Base-by-base conservation (phyloP, 1,140 invertebrate species). In the Adelges cooleyi region DNA sequence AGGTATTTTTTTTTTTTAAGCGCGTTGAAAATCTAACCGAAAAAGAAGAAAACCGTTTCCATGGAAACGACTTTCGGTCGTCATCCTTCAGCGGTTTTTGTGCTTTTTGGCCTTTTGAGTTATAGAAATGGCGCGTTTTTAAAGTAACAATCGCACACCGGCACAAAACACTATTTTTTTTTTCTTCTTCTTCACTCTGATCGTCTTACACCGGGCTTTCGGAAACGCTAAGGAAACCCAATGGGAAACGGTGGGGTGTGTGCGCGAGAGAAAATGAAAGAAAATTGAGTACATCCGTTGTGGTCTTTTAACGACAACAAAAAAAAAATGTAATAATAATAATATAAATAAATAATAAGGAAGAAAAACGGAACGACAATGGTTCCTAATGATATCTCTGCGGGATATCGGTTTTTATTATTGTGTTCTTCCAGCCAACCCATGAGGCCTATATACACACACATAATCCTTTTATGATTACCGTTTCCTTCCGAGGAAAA, bases 241-340 rank as follows among this genome's bases (percentile, higher is more conserved):
- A 6, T 33, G 5, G n/a, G 22, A 59, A n/a, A 48, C 23, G 6
- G 25, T 62, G 56, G 40, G 40, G 54, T 18, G 54, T 33, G 18
- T 17, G n/a, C 25, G 8, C n/a, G 2, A 22, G 42, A 48, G 11
- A 2, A 13, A 62, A 62, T 18, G 22, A 44, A 44, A 11, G n/a
- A 62, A 62, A 62, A 62, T 62, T 48, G 42, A 48, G 40, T 62
- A 62, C 56, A 46, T 62, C 40, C 56, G 42, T 62, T 62, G 56
- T 62, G 18, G 25, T n/a, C 44, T 62, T 62, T 62, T 62, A 27
- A 17, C 0, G 23, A 44, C 23, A 59, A 25, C 29, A 42, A 17
- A 53, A 23, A 36, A 52, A 17, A 52, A 52, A 33, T 11, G 38
- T 20, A 40, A 20, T 38, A 54, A 40, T n/a, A n/a, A n/a, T n/a